Conservation (phyloP, 2,888 invertebrate species). For the Tetheella fluctuosa region DNA sequence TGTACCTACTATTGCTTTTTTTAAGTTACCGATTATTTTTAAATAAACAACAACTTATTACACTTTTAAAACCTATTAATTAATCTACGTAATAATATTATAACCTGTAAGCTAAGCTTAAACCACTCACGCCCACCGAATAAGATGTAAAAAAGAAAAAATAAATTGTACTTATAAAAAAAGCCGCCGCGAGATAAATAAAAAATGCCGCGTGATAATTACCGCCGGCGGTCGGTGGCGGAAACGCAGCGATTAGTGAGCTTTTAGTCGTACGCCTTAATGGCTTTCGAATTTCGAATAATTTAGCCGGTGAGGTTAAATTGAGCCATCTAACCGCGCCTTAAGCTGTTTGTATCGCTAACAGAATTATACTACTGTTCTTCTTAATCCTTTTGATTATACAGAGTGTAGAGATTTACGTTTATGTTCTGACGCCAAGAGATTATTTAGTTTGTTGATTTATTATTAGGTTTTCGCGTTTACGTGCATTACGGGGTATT, state of each 20-base stretch:
- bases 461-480: too few species aligned
- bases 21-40: too few species aligned
- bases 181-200: slow-evolving; percentile 31
- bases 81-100: background rate
- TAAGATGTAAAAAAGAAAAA: slow-evolving; percentile 39
- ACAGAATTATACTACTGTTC: background rate
- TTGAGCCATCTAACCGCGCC: slow-evolving; percentile 41
- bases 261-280: slow-evolving; percentile 63
- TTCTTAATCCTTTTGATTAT: background rate
- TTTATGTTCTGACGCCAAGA: background rate
- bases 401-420: background rate
- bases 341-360: slow-evolving; percentile 18
- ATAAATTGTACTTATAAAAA: slow-evolving; percentile 52
- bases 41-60: too few species aligned
- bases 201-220: slow-evolving; percentile 54
- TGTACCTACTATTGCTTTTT: too few species aligned
- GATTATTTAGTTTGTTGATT: background rate
- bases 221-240: slow-evolving; percentile 50
- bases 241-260: slow-evolving; percentile 74
- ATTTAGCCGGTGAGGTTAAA: slow-evolving; percentile 47
- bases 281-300: slow-evolving; percentile 56
- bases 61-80: background rate
- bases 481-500: too few species aligned
- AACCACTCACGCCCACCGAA: slow-evolving; percentile 40
- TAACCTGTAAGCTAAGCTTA: slow-evolving; percentile 39